Evolutionary conservation across 2,113 vertebrate genomes (phyloP).

Genomic region (human): GRCh38 chr1:81594501-81595000

Average conservation of each 20-base stretch:
- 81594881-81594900: background rate
- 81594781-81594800: background rate
- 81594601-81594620: slow-evolving; percentile 26
- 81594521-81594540: slow-evolving; percentile 76
- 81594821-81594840: slow-evolving; percentile 30
- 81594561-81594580: slow-evolving; percentile 65
- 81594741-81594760: slow-evolving; percentile 28
- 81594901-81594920: background rate
- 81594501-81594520: slow-evolving; percentile 66
- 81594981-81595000: background rate
- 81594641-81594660: background rate
- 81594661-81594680: background rate
- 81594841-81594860: slow-evolving; percentile 4
- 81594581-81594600: slow-evolving; percentile 56
- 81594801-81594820: slow-evolving; percentile 15
- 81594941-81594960: background rate
- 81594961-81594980: slow-evolving; percentile 30
- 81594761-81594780: slow-evolving; percentile 1
- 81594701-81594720: background rate
- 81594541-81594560: slow-evolving; percentile 67
- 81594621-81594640: slow-evolving; percentile 3
- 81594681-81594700: background rate
- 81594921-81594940: slow-evolving; percentile 27
- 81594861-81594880: slow-evolving; percentile 6
- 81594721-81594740: background rate